Percentiles rank a stretch among this genome's conserved stretches.
These are phyloP conservation scores for Montipora foliosa DNA, from an alignment of 64 coral and sea anemone species.

Conservation along the genomic window DNA sequence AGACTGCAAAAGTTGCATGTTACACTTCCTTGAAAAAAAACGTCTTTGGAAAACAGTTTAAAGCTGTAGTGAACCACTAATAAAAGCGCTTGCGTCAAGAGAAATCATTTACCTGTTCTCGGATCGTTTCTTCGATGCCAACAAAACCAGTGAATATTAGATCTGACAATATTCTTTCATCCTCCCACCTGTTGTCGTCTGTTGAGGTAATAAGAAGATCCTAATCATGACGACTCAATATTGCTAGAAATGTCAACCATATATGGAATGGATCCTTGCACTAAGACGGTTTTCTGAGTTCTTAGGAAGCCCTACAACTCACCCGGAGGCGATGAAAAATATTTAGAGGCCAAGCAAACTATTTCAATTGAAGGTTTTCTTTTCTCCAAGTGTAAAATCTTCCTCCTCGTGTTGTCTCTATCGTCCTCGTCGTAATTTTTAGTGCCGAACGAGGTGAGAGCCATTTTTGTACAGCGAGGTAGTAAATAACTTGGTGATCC, in stretches of 20 bases:
- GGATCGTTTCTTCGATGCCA: constrained; percentile 50
- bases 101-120: constrained; percentile 40
- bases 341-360: constrained; percentile 29
- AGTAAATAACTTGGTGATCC: neutral
- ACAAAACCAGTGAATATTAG: constrained; percentile 63
- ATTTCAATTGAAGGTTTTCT: constrained; percentile 41
- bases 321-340: neutral
- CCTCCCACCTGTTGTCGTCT: constrained; percentile 22
- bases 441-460: neutral
- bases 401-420: neutral
- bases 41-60: neutral
- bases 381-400: neutral
- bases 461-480: constrained; percentile 14
- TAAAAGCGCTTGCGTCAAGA: too few relatives aligned
- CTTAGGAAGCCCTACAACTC: neutral
- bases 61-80: neutral
- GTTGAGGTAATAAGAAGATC: neutral
- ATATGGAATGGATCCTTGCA: too few relatives aligned
- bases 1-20: too few relatives aligned
- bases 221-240: too few relatives aligned
- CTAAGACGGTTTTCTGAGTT: neutral
- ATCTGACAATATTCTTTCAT: constrained; percentile 39
- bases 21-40: too few relatives aligned
- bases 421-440: neutral
- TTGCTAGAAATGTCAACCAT: too few relatives aligned